Evolutionary conservation across 2,888 invertebrate species (phyloP).

Genomic region (Anoplius nigerrimus): DNA sequence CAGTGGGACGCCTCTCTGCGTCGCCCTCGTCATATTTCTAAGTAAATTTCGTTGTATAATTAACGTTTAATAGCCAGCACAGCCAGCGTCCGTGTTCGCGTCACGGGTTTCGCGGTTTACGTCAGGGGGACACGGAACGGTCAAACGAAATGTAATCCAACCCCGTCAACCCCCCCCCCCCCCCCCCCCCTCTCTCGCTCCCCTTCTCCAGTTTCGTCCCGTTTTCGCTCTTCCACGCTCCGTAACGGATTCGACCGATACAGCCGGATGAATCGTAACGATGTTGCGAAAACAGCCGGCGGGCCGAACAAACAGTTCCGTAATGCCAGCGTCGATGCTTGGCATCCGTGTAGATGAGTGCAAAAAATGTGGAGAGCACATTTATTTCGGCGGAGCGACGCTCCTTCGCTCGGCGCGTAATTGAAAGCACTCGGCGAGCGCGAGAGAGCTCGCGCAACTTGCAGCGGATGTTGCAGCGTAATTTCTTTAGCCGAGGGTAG

Average conservation of each 20-base stretch:
- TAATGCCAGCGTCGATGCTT: too few species aligned
- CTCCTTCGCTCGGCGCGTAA: too few species aligned
- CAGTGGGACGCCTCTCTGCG: not conserved
- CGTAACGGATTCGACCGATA: conserved; percentile 7
- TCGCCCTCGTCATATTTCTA: conserved; percentile 58
- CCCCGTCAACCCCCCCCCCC: conserved; percentile 26
- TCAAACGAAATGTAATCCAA: conserved; percentile 19
- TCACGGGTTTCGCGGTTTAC: conserved; percentile 28
- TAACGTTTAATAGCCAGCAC: conserved; percentile 55
- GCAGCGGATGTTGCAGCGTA: too few species aligned
- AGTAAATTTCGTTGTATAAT: conserved; percentile 67
- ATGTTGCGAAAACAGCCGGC: conserved; percentile 1
- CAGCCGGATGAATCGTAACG: conserved; percentile 8
- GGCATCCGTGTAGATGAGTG: too few species aligned
- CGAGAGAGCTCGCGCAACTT: too few species aligned
- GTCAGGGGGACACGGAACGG: conserved; percentile 16
- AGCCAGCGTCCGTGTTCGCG: not conserved
- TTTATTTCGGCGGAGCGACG: too few species aligned
- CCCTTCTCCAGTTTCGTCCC: too few species aligned
- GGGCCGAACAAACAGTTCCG: not conserved
- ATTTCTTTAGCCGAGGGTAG: too few species aligned
- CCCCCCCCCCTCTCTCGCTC: too few species aligned
- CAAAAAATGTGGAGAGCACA: too few species aligned
- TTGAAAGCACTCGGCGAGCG: too few species aligned
- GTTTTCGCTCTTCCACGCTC: not conserved